A percentile compares a stretch with the other conserved stretches of the same genome.
phyloP scores from a whole-genome alignment of 2,113 vertebrate species.

The Sterrhoptilus dennistouni region DNA sequence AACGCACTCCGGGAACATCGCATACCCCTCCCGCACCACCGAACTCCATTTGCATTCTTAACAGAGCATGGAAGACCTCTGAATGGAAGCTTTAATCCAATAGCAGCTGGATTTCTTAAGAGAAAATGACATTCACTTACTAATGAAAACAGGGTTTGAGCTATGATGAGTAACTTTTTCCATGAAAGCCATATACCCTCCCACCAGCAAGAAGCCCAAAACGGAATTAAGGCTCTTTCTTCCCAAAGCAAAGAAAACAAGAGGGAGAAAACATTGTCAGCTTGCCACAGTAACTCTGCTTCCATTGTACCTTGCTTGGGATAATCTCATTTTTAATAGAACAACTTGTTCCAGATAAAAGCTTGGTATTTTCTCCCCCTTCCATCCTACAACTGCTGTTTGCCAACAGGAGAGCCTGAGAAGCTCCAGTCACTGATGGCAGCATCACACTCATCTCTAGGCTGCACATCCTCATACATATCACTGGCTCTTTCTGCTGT shows the following conservation, averaged over 20 bases:
- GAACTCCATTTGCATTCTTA: neutral
- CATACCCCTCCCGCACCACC: fast-evolving
- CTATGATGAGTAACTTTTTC: constrained; percentile 30
- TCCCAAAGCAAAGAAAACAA: neutral
- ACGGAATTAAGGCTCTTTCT: neutral
- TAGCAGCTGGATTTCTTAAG: constrained; percentile 29
- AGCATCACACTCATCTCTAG: fast-evolving
- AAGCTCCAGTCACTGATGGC: neutral
- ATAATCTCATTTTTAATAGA: neutral
- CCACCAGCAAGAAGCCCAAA: neutral
- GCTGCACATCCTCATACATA: neutral
- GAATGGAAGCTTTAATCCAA: constrained; percentile 8
- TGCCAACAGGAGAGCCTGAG: neutral
- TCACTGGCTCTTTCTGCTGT: fast-evolving
- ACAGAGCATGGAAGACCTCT: neutral
- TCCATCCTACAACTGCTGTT: neutral
- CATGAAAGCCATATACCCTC: constrained; percentile 4
- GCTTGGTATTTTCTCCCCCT: neutral
- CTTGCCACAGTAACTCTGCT: neutral
- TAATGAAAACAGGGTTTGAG: constrained; percentile 43
- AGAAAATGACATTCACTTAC: neutral
- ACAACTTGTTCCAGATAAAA: neutral
- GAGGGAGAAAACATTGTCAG: neutral
- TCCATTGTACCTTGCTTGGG: neutral
- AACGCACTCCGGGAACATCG: neutral